Base-by-base conservation (phyloP, 2,888 invertebrate species). In the Sesamia inferens region DNA sequence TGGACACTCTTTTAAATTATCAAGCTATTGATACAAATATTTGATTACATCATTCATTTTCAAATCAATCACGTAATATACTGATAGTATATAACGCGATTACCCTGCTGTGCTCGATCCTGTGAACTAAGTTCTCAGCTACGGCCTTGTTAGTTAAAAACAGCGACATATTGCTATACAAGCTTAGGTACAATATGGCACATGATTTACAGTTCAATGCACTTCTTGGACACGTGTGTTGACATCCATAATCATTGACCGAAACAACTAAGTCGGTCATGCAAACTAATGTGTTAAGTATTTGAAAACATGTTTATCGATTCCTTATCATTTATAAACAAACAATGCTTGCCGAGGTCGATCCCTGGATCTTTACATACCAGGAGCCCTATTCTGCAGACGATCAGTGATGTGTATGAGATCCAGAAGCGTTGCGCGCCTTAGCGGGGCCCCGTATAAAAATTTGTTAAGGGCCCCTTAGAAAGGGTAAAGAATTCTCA, bases 131-230 rank as follows among this genome's bases (percentile, higher is more conserved):
- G 22, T 22, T 22, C 22, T 3, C 14, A 14, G 14, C 57, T 16
- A 24, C 16, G 16, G 7, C 44, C 16, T 63, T 47, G 44, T 24
- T 63, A 54, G 31, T 54, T 22, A 13, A 47, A 48, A 14, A 61
- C 51, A 13, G 16, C 31, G 24, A 64, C 51, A 68, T 51, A 44
- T 58, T 55, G 24, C 6, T 22, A 22, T 31, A 42, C n/a, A 6
- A 39, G 55, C 14, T 8, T 59, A 51, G 14, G 51, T 74, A 64
- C 58, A 22, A 57, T 48, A n/a, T 58, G 39, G 44, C 61, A 58
- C 68, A 62, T 76, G 64, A 63, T 78, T 83, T 51, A 79, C 83
- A 78, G 77, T 79, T 83, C 74, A 85, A 57, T 76, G 81, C 66
- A 67, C 71, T 78, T 71, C 58, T 84, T 66, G 71, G 19, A 66